Percentiles rank a stretch among this genome's conserved stretches.
Evolutionary conservation across 2,113 vertebrate species (phyloP).

Genomic region (Vimba vimba): DNA sequence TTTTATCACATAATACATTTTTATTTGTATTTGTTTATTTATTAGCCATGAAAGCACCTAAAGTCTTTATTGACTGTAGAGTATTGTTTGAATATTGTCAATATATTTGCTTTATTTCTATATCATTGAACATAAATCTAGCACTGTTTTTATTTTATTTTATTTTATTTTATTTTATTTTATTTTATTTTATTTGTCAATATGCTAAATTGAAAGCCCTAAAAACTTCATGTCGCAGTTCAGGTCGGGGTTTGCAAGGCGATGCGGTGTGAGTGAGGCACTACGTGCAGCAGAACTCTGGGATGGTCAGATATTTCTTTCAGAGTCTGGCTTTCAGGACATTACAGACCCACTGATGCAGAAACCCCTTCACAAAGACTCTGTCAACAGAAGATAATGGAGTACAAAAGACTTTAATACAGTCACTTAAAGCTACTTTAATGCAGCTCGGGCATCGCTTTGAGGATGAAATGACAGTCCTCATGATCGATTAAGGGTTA

Average conservation of each 20-base stretch:
- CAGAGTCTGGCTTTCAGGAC: conserved; percentile 67
- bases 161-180: not conserved
- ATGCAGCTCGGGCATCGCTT: conserved; percentile 68
- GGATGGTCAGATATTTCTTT: conserved; percentile 68
- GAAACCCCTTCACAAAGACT: conserved; percentile 66
- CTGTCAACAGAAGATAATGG: conserved; percentile 71
- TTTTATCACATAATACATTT: too few relatives aligned
- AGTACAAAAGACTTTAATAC: conserved; percentile 68
- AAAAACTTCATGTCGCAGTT: not conserved
- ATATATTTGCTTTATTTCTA: not conserved
- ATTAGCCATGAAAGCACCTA: too few relatives aligned
- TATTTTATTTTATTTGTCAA: too few relatives aligned
- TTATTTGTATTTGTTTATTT: too few relatives aligned
- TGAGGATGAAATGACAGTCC: conserved; percentile 66
- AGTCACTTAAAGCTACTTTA: conserved; percentile 71
- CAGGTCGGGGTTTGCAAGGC: not conserved
- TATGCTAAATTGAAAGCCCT: not conserved
- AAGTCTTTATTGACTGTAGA: not conserved
- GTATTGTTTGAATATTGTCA: not conserved
- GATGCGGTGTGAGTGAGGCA: not conserved
- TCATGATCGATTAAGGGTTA: conserved; percentile 67
- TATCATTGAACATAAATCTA: not conserved
- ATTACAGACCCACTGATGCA: conserved; percentile 65
- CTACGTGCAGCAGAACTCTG: conserved; percentile 39
- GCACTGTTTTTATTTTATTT: not conserved